Conservation (phyloP, 2,888 invertebrate genomes). For the Apomyelois bistriatella region DNA sequence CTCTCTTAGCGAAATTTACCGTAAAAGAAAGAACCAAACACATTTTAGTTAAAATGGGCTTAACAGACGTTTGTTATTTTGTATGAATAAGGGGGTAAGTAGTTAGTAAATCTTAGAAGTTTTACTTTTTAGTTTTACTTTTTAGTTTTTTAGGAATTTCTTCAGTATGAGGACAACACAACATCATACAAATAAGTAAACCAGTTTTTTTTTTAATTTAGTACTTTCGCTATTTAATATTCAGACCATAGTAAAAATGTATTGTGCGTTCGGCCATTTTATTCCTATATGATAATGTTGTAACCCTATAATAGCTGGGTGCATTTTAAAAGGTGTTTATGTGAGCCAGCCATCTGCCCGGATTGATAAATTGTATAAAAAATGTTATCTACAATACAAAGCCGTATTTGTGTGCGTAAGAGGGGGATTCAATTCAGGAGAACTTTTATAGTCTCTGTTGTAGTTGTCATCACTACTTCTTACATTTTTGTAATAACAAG, state of each 20-base stretch:
- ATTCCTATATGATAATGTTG: conserved; percentile 64
- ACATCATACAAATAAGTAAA: too few relatives aligned
- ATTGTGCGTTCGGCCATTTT: conserved; percentile 47
- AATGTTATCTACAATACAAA: conserved; percentile 50
- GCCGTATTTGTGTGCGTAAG: conserved; percentile 31
- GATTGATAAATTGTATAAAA: conserved; percentile 76
- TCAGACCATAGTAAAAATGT: neutral
- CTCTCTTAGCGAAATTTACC: too few relatives aligned
- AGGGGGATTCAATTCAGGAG: conserved; percentile 33
- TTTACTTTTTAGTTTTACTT: too few relatives aligned
- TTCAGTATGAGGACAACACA: too few relatives aligned
- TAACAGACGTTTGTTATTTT: too few relatives aligned
- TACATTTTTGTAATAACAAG: neutral
- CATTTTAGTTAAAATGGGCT: too few relatives aligned
- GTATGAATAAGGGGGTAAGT: too few relatives aligned
- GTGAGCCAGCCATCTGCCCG: conserved; percentile 69
- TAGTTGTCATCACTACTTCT: conserved; percentile 19
- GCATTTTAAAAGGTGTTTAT: conserved; percentile 73
- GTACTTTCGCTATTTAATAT: conserved; percentile 1
- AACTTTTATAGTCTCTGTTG: too few relatives aligned
- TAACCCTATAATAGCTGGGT: conserved; percentile 69
- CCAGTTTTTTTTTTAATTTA: neutral
- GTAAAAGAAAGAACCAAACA: too few relatives aligned
- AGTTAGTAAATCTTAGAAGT: too few relatives aligned
- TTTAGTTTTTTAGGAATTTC: too few relatives aligned